Conservation (phyloP, 1,140 invertebrate genomes). For the Drosophila paulistorum region DNA sequence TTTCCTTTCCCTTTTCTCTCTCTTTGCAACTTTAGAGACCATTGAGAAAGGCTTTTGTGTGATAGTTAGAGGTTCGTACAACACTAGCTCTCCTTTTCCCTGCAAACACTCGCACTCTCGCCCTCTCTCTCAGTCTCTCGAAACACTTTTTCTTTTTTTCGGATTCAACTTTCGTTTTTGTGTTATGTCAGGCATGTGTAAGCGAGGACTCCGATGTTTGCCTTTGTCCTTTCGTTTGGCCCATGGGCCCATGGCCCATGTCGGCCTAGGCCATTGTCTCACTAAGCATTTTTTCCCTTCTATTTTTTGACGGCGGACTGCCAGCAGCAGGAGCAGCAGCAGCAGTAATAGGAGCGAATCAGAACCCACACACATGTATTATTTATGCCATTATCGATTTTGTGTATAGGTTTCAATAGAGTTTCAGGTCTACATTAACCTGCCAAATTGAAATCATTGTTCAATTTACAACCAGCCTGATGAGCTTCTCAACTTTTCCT, state of each 20-base stretch:
- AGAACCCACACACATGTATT: conserved; percentile 54
- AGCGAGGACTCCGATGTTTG: conserved; percentile 44
- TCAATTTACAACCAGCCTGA: conserved; percentile 61
- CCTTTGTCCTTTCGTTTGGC: conserved; percentile 58
- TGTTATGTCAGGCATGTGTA: conserved; percentile 67
- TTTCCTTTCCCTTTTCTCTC: conserved; percentile 23
- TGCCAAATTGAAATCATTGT: conserved; percentile 77
- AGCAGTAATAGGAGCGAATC: conserved; percentile 2
- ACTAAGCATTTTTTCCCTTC: conserved; percentile 26
- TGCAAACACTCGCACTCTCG: conserved; percentile 27
- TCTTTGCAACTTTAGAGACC: conserved; percentile 58
- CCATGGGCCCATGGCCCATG: conserved; percentile 61
- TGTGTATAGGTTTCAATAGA: conserved; percentile 62
- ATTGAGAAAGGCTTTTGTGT: conserved; percentile 72
- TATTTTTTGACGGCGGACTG: conserved; percentile 22
- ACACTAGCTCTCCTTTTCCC: conserved; percentile 27
- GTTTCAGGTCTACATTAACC: conserved; percentile 45
- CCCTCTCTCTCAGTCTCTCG: not conserved
- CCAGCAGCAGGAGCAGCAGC: conserved; percentile 5
- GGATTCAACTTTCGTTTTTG: conserved; percentile 59
- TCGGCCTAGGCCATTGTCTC: conserved; percentile 69
- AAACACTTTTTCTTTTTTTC: conserved; percentile 33
- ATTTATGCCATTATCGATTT: conserved; percentile 81
- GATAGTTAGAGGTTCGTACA: conserved; percentile 44
- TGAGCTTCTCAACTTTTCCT: conserved; percentile 66